Base-by-base conservation (phyloP, 2,888 invertebrate species). In the Stomorhina lunata region DNA sequence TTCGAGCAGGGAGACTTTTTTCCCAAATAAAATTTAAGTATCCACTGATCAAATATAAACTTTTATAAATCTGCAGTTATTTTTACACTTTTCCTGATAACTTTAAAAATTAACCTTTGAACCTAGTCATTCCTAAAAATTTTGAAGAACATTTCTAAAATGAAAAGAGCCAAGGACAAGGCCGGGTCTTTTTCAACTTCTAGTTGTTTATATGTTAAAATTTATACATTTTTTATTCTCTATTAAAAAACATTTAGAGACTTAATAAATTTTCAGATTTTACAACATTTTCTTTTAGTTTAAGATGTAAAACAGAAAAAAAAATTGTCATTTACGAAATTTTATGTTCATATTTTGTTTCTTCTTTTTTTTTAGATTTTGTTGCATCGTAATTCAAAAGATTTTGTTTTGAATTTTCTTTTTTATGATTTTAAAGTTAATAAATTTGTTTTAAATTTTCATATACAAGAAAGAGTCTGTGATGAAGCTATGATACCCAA, bases 361-460 rank as follows among this genome's bases (percentile, higher is more conserved):
- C 10, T 37, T 17, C 25, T 7, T 48, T 20, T 50, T 48, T 22
- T 50, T 20, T 20, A 29, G 22, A 27, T 37, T 61, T 63, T 59
- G 68, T 22, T 40, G 40, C 61, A 32, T 43, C 63, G 55, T 63
- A 63, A 71, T 45, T 55, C 61, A 59, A 59, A 68, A 73, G 37
- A 59, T 34, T 76, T 78, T 71, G 10, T 66, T 45, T 75, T 22
- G 12, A 40, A 27, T n/a, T 50, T 50, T 45, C 10, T 9, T 65
- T 65, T 75, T 65, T 32, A 55, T 75, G 45, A 53, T 69, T 53
- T 17, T 45, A 34, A 55, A 71, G 78, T 71, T 78, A 69, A 78
- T 78, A 78, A 78, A 78, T 63, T 71, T 63, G 53, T 63, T 63
- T 55, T 27, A 55, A 63, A 71, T 37, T 55, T 63, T 25, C 53